phyloP scores from a whole-genome alignment of 2,888 invertebrate species.

The Stegana nigrithorax region DNA sequence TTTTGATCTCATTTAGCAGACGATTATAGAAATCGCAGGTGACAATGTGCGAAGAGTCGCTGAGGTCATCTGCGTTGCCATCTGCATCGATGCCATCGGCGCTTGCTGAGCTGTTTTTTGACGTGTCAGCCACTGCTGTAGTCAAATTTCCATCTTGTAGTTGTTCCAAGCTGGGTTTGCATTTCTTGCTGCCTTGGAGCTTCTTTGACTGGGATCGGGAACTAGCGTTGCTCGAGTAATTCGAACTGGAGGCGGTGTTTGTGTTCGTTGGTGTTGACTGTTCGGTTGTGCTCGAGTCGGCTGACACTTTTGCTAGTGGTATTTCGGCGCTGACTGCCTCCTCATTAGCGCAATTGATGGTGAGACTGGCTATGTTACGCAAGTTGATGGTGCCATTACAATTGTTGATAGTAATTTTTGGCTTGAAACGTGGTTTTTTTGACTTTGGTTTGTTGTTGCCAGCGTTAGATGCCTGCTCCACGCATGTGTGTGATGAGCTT shows the following conservation, averaged over 20 bases:
- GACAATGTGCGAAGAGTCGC: slow-evolving; percentile 55
- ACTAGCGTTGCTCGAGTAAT: slow-evolving; percentile 57
- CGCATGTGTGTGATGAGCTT: slow-evolving; percentile 37
- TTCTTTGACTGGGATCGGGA: slow-evolving; percentile 63
- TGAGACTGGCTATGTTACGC: slow-evolving; percentile 67
- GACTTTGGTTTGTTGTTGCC: slow-evolving; percentile 37
- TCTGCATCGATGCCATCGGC: slow-evolving; percentile 8
- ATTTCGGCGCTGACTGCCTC: slow-evolving; percentile 57
- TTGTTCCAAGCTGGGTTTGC: not conserved
- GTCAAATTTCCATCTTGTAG: too few species aligned
- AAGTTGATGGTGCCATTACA: slow-evolving; percentile 68
- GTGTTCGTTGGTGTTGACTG: slow-evolving; percentile 44
- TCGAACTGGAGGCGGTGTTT: slow-evolving; percentile 48
- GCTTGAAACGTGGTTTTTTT: slow-evolving; percentile 59
- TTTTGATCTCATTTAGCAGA: slow-evolving; percentile 66
- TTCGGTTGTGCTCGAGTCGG: slow-evolving; percentile 40
- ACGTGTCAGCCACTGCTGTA: slow-evolving; percentile 16
- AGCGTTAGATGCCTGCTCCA: slow-evolving; percentile 33
- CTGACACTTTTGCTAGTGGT: slow-evolving; percentile 36
- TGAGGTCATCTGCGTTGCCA: slow-evolving; percentile 24
- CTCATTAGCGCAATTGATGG: slow-evolving; percentile 66
- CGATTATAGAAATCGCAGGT: slow-evolving; percentile 68
- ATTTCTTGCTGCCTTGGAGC: slow-evolving; percentile 33
- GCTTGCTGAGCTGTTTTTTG: slow-evolving; percentile 6
- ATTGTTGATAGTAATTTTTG: slow-evolving; percentile 68